Evolutionary conservation across 1,140 invertebrate genomes (phyloP).

Genomic region (Papilio machaon): DNA sequence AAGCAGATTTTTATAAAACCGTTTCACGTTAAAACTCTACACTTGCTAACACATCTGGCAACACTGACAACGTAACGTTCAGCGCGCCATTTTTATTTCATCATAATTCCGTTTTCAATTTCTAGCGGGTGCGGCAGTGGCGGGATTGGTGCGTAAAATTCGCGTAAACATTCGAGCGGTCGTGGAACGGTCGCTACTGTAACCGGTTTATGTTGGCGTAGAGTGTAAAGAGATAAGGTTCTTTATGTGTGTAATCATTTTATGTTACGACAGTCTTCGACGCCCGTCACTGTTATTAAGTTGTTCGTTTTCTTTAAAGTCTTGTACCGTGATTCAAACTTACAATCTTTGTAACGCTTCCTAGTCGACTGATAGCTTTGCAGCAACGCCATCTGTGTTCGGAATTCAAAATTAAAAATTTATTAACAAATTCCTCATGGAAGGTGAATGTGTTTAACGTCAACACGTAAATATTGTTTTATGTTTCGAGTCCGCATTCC

Average conservation of each 20-base stretch:
- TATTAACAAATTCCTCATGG: slow-evolving; percentile 18
- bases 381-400: slow-evolving; percentile 26
- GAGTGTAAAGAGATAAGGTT: slow-evolving; percentile 79
- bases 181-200: slow-evolving; percentile 72
- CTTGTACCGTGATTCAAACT: slow-evolving; percentile 60
- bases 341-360: slow-evolving; percentile 42
- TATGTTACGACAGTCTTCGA: slow-evolving; percentile 74
- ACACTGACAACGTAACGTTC: slow-evolving; percentile 40
- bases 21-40: slow-evolving; percentile 26
- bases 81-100: slow-evolving; percentile 66
- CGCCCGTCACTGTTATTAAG: slow-evolving; percentile 76
- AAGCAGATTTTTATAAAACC: slow-evolving; percentile 23
- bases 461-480: slow-evolving; percentile 22
- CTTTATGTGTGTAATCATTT: slow-evolving; percentile 81
- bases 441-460: slow-evolving; percentile 27
- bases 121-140: slow-evolving; percentile 60
- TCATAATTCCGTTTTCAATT: slow-evolving; percentile 79
- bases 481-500: slow-evolving; percentile 16
- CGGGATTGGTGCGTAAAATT: slow-evolving; percentile 79
- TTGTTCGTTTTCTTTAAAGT: slow-evolving; percentile 56
- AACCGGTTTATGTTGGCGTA: slow-evolving; percentile 75
- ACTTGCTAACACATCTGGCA: slow-evolving; percentile 22
- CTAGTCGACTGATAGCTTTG: background rate
- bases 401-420: slow-evolving; percentile 30
- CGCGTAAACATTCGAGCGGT: slow-evolving; percentile 77